Base-by-base conservation (phyloP, 2,113 vertebrate species). In the Passerina amoena region DNA sequence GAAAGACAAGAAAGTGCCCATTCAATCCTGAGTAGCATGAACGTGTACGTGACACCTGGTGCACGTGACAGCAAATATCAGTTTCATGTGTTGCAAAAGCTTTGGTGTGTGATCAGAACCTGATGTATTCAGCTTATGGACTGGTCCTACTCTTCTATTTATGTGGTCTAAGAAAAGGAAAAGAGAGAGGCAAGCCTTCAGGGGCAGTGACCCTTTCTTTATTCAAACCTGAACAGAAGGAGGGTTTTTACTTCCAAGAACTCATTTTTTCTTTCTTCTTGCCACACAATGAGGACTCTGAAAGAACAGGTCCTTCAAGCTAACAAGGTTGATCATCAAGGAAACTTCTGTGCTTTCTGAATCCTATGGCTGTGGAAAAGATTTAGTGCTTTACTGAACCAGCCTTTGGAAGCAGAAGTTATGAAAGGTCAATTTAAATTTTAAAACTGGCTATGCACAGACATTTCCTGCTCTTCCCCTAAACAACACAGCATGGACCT, bases 311-410 rank as follows among this genome's bases (percentile, higher is more conserved):
- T 95, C 80, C 80, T 86, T 86, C 72, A 86, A 86, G 44, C 68
- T 96, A 96, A 95, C 92, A 72, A 95, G 80, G 92, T 79, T 96
- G 96, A 97, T 96, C 79, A 90, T 90, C 82, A 93, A 95, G 90
- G 76, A 93, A 93, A 86, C 24, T 69, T 90, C 90, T 83, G 42
- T 86, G 82, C 71, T 45, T 92, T 86, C 90, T 56, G 81, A 94
- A 85, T 96, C 66, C 73, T 59, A 54, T 5, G n/a, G 53, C 59
- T 64, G 44, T 48, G 64, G 90, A 95, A 95, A 94, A 94, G 92
- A 86, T 94, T 94, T 94, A 82, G 86, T 53, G 64, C 76, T 90
- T 92, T 89, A 8, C 72, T 64, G 79, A 88, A 33, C 37, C 60
- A 86, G 21, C n/a, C 51, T 84, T 81, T 40, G 80, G 85, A 88